Conservation (phyloP, 2,113 vertebrate species). For the Maccullochella peelii region DNA sequence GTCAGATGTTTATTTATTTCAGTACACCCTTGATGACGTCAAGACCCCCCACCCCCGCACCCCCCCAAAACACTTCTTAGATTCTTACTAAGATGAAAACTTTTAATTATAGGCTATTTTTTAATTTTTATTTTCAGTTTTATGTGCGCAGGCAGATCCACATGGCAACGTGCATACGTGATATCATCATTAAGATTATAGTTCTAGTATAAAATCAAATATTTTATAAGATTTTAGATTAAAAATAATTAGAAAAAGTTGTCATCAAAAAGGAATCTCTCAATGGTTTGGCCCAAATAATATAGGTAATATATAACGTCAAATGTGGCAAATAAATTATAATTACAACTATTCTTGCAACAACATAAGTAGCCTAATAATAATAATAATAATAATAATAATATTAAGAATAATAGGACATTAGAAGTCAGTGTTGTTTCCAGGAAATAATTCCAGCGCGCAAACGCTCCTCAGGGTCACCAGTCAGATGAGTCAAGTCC, state of each 20-base stretch:
- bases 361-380: neutral
- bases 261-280: neutral
- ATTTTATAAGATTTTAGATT: neutral
- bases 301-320: fast-evolving
- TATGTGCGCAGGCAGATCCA: neutral
- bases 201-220: neutral
- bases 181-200: neutral
- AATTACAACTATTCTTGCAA: neutral
- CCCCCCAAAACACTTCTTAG: fast-evolving
- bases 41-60: neutral
- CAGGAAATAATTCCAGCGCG: neutral
- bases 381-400: neutral
- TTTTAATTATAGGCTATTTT: neutral
- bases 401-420: no score
- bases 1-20: slow-evolving; percentile 64
- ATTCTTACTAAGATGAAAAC: neutral
- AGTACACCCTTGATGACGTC: slow-evolving; percentile 31
- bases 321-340: neutral
- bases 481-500: slow-evolving; percentile 34
- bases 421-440: neutral
- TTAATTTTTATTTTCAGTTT: neutral
- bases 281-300: neutral
- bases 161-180: neutral
- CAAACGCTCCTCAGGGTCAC: slow-evolving; percentile 42
- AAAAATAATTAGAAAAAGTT: neutral